Base-by-base conservation (phyloP, 2,797 vertebrate species). In the Apogon talboti region DNA sequence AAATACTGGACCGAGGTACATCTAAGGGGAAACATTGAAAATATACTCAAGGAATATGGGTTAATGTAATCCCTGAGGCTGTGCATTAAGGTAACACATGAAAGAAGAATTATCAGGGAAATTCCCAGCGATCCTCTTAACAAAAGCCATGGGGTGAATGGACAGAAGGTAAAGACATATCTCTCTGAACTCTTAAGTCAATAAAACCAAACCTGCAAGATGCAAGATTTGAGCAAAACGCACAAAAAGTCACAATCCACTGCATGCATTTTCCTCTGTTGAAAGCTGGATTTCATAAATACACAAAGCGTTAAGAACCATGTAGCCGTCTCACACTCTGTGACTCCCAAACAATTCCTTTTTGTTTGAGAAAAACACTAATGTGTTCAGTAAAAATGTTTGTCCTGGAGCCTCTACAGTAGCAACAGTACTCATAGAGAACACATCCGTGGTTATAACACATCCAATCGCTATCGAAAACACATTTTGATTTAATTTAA, bases 201-300 rank as follows among this genome's bases (percentile, higher is more conserved):
- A 60, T 71, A 44, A 60, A 78, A 75, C 72, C 60, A 43, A 64
- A 68, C 33, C 40, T 63, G 40, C 11, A 30, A 65, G 16, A 58
- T 1, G 15, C 49, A 54, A 51, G n/a, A 62, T 48, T 74, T 58
- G 54, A 71, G 15, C 18, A 56, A 56, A 56, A n/a, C 41, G 14
- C 15, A 30, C 30, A 56, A 30, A 44, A 21, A 24, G 2, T 49
- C 43, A 21, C 18, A 46, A 38, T 16, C 5, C 13, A 1, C 7
- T 38, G 28, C 21, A 30, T 1, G 5, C 8, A 46, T 21, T 38
- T 38, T n/a, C 50, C 5, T 37, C 16, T 35, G 18, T 11, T 37
- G 0, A 55, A 47, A 33, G 30, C 30, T 33, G 30, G 6, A 33
- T 33, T 33, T 33, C 30, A 33, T 9, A 71, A 45, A 45, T 37